phyloP scores from a whole-genome alignment of 2,113 vertebrate species.

The Gracilinanus agilis region DNA sequence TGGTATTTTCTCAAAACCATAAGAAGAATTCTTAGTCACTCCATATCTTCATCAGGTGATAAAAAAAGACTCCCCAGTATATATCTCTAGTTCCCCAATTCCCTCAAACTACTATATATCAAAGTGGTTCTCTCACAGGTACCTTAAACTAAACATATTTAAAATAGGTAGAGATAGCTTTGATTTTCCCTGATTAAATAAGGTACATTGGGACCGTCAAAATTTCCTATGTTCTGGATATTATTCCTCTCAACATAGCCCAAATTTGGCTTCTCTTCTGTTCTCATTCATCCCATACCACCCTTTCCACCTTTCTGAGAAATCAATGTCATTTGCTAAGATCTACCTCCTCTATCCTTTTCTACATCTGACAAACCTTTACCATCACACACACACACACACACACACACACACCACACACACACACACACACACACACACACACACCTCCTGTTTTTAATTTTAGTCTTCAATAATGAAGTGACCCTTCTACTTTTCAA shows the following conservation, averaged over 20 bases:
- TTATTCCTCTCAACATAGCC: not conserved
- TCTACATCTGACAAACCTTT: too few species aligned
- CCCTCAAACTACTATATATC: not conserved
- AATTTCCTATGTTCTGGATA: not conserved
- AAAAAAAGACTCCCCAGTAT: not conserved
- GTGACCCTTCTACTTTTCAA: too few species aligned
- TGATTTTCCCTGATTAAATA: not conserved
- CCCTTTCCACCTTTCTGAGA: too few species aligned
- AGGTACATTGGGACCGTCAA: not conserved
- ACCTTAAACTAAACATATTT: not conserved
- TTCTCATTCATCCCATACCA: too few species aligned
- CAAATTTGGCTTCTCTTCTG: not conserved
- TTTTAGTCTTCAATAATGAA: too few species aligned
- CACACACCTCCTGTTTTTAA: too few species aligned
- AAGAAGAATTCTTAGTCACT: not conserved
- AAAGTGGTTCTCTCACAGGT: not conserved
- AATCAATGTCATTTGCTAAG: too few species aligned
- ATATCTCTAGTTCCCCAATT: not conserved
- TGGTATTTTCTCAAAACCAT: not conserved
- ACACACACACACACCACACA: not conserved
- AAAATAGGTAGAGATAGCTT: not conserved
- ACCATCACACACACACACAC: not conserved
- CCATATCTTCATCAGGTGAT: not conserved
- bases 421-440: not conserved
- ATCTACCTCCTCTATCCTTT: too few species aligned